These are phyloP conservation scores for Montipora capitata DNA, from an alignment of 92 coral and sea anemone species.

Conservation along the genomic window DNA sequence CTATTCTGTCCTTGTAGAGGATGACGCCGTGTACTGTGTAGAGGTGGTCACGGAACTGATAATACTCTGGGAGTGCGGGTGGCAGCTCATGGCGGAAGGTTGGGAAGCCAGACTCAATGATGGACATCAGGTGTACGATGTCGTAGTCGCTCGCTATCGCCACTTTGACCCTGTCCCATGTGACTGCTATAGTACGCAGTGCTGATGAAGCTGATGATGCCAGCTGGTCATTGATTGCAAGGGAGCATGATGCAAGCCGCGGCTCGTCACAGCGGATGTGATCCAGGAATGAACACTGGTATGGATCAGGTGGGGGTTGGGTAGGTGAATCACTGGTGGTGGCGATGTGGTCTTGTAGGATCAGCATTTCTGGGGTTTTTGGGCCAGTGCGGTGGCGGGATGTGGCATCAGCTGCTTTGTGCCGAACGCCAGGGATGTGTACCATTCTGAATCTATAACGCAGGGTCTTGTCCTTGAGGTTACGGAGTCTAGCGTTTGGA, in stretches of 20 bases:
- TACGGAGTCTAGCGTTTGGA: slow-evolving; percentile 58
- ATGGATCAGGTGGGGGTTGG: slow-evolving; percentile 6
- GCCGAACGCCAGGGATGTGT: slow-evolving; percentile 65
- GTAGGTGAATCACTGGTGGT: neutral
- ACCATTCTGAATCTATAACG: slow-evolving; percentile 48
- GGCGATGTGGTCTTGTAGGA: slow-evolving; percentile 55
- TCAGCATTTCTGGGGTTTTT: slow-evolving; percentile 33
- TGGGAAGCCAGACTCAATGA: slow-evolving; percentile 71
- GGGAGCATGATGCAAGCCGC: neutral
- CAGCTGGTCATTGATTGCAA: slow-evolving; percentile 20
- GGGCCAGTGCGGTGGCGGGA: slow-evolving; percentile 71
- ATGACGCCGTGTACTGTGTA: slow-evolving; percentile 68
- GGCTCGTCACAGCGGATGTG: slow-evolving; percentile 30
- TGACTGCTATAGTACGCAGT: slow-evolving; percentile 44
- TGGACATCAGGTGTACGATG: slow-evolving; percentile 19
- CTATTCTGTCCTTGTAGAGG: slow-evolving; percentile 60
- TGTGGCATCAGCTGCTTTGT: slow-evolving; percentile 66
- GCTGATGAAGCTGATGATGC: slow-evolving; percentile 35
- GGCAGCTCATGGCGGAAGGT: slow-evolving; percentile 59
- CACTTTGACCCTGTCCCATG: slow-evolving; percentile 48
- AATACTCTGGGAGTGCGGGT: slow-evolving; percentile 59
- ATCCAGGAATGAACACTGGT: slow-evolving; percentile 10
- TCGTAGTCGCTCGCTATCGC: slow-evolving; percentile 43
- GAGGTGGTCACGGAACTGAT: slow-evolving; percentile 64
- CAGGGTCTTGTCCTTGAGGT: slow-evolving; percentile 75